Base-by-base conservation (phyloP, 2,888 invertebrate genomes). In the Eumerus sabulonum region DNA sequence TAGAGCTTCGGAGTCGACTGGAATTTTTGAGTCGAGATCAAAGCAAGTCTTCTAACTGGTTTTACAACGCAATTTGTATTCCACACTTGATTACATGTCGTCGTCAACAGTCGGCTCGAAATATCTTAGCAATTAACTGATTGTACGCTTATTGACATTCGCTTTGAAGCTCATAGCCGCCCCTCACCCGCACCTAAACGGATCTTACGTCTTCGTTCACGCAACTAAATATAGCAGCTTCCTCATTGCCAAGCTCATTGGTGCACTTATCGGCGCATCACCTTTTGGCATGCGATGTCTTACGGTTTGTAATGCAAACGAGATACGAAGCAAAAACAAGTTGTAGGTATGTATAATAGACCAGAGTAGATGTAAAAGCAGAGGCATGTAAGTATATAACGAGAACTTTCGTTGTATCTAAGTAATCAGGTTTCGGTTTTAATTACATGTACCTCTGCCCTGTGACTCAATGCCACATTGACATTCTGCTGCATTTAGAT, bases 161-260 rank as follows among this genome's bases (percentile, higher is more conserved):
- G 19, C 36, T 44, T 13, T 27, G 19, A 11, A 48, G n/a, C 19
- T 0, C 11, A 5, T 4, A 1, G 7, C 2, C n/a, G 9, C 48
- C 19, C 36, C 14, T 9, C 17, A 13, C 14, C 19, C 17, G 1
- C 42, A 12, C 54, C 14, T 57, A 13, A 18, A 57, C 57, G 48
- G 16, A 48, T 14, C 35, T 17, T 1, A 35, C 40, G 60, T 51
- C 45, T 77, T 66, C 57, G 67, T 45, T 73, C 77, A 77, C 38
- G 38, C 51, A 45, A 68, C 67, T 62, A 59, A 72, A 77, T 63
- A 77, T 77, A 77, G 77, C 16, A 56, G 51, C 76, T 77, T 72
- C 76, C 76, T 77, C 76, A 67, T 76, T 40, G 47, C 17, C 48
- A 48, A 14, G 56, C 42, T 59, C 68, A 68, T 60, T 51, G 27